A percentile compares a stretch with the other conserved stretches of the same genome.
phyloP scores from a whole-genome alignment of 2,113 vertebrate species.

The Phyllopteryx taeniolatus region DNA sequence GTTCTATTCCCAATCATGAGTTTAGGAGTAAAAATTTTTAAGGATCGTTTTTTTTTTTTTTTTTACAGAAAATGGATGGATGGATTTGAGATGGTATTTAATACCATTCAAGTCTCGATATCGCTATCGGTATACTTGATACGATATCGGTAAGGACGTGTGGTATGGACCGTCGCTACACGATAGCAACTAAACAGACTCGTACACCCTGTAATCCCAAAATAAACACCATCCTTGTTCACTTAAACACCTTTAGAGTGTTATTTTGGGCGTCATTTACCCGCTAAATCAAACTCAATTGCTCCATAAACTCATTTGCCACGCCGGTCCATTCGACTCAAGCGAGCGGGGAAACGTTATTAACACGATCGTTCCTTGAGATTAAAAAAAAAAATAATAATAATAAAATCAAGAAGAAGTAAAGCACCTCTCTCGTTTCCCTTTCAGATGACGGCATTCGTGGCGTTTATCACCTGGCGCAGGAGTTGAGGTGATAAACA shows the following conservation, averaged over 20 bases:
- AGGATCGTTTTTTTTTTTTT: too few relatives aligned
- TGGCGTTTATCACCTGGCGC: slow-evolving; percentile 91
- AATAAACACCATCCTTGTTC: neutral
- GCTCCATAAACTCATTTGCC: slow-evolving; percentile 38
- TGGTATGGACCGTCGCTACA: too few relatives aligned
- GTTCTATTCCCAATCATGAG: too few relatives aligned
- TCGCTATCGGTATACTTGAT: too few relatives aligned
- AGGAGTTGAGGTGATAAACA: slow-evolving; percentile 93
- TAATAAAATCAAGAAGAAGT: neutral
- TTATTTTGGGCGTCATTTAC: neutral
- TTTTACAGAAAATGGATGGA: too few relatives aligned
- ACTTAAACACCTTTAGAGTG: neutral
- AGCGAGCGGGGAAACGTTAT: slow-evolving; percentile 54
- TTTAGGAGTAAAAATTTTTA: too few relatives aligned
- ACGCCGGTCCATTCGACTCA: slow-evolving; percentile 25
- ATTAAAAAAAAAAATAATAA: slow-evolving; percentile 43
- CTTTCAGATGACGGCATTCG: slow-evolving; percentile 92
- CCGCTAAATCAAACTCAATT: slow-evolving; percentile 14
- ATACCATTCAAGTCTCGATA: too few relatives aligned
- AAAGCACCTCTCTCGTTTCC: slow-evolving; percentile 79
- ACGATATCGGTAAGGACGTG: too few relatives aligned
- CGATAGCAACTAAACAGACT: too few relatives aligned
- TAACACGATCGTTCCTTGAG: slow-evolving; percentile 73
- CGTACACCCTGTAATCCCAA: too few relatives aligned
- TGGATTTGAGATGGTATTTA: neutral